Conservation (phyloP, 2,113 vertebrate genomes). For the Bambusicola thoracicus region DNA sequence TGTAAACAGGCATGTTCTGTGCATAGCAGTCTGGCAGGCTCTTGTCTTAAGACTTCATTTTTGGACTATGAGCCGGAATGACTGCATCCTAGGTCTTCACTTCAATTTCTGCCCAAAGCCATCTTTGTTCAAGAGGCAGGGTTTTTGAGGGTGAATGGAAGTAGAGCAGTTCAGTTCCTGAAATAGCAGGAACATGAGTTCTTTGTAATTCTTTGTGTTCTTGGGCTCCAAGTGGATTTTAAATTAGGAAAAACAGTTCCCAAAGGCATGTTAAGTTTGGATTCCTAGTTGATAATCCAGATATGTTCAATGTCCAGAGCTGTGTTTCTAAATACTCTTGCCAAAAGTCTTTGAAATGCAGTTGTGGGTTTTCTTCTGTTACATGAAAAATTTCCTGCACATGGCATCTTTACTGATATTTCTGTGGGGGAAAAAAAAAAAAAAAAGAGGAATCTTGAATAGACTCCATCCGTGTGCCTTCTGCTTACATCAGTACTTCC, state of each 20-base stretch:
- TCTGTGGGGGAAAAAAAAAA: neutral
- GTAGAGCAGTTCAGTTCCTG: constrained; percentile 36
- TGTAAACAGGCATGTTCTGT: neutral
- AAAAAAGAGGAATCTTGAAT: neutral
- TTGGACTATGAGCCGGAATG: neutral
- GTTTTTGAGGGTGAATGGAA: neutral
- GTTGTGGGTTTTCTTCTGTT: neutral
- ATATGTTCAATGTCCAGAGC: neutral
- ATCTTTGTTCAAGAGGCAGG: constrained; percentile 10
- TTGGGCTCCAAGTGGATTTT: neutral
- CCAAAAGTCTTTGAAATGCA: constrained; percentile 28
- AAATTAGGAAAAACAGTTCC: constrained; percentile 29
- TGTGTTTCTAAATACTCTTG: constrained; percentile 21
- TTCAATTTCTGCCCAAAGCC: neutral
- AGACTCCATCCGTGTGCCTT: neutral
- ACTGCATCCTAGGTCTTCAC: neutral
- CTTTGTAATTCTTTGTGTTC: constrained; percentile 38
- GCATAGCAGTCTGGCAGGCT: neutral
- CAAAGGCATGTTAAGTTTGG: constrained; percentile 15
- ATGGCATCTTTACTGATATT: neutral
- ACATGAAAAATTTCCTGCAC: constrained; percentile 31
- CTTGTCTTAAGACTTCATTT: neutral
- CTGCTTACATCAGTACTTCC: neutral
- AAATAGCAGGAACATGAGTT: constrained; percentile 43
- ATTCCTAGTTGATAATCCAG: constrained; percentile 38